phyloP scores from a whole-genome alignment of 1,140 invertebrate species.

The Nilaparvata lugens region DNA sequence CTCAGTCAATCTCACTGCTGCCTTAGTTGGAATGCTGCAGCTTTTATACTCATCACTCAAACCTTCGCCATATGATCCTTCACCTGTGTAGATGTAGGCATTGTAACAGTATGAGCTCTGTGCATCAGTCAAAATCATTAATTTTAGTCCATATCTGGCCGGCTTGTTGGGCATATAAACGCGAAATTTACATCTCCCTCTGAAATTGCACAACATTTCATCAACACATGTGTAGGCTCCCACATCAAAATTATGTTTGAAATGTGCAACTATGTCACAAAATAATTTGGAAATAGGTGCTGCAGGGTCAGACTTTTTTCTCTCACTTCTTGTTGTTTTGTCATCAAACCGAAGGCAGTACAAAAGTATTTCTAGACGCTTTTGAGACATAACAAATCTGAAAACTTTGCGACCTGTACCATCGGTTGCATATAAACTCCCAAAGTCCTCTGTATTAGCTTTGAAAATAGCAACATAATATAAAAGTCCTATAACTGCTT shows the following conservation, averaged over 20 bases:
- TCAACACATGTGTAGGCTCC: slow-evolving; percentile 30
- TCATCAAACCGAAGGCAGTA: slow-evolving; percentile 26
- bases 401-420: slow-evolving; percentile 29
- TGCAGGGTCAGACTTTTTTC: slow-evolving; percentile 30
- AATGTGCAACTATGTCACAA: slow-evolving; percentile 28
- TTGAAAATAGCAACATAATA: slow-evolving; percentile 25
- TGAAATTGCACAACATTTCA: slow-evolving; percentile 32
- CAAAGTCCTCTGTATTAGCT: slow-evolving; percentile 24
- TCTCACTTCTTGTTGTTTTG: slow-evolving; percentile 14
- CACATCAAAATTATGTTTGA: slow-evolving; percentile 23
- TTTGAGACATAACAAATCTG: slow-evolving; percentile 24
- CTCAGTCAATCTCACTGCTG: slow-evolving; percentile 27
- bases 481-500: slow-evolving; percentile 27
- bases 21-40: slow-evolving; percentile 22
- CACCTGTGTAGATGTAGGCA: no score
- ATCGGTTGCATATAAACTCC: slow-evolving; percentile 26
- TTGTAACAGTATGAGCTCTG: no score
- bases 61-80: no score
- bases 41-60: no score
- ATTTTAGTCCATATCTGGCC: slow-evolving; percentile 34
- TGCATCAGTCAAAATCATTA: no score
- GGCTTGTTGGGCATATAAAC: slow-evolving; percentile 36
- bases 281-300: slow-evolving; percentile 30
- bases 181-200: slow-evolving; percentile 32
- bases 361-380: slow-evolving; percentile 25